These are phyloP conservation scores for Andrena flavipes DNA, from an alignment of 2,888 invertebrate genomes.

Conservation along the genomic window DNA sequence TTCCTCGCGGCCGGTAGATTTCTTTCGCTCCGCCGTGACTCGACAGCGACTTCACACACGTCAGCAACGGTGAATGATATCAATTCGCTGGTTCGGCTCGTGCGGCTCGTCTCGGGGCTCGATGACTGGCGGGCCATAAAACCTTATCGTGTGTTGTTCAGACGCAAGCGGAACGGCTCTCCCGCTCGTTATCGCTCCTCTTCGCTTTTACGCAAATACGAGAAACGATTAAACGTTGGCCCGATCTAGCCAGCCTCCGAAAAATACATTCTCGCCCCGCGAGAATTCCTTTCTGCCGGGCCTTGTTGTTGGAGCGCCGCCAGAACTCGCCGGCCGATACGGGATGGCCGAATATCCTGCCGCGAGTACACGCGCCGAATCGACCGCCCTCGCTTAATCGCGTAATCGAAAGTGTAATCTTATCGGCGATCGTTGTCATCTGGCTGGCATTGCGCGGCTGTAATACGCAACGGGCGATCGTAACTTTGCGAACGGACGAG, in stretches of 20 bases:
- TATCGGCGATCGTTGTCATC: conserved; percentile 48
- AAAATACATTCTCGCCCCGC: conserved; percentile 42
- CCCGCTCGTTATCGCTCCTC: conserved; percentile 76
- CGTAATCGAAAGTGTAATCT: conserved; percentile 46
- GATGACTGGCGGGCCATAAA: conserved; percentile 82
- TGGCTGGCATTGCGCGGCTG: conserved; percentile 26
- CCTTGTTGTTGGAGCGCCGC: not conserved
- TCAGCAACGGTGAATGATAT: conserved; percentile 49
- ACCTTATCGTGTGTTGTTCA: conserved; percentile 79
- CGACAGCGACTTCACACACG: conserved; percentile 48
- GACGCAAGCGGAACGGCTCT: conserved; percentile 76
- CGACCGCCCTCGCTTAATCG: conserved; percentile 29
- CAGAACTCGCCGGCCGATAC: not conserved
- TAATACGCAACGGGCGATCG: conserved; percentile 22
- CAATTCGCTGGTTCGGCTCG: conserved; percentile 60
- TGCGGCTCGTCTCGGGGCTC: conserved; percentile 59
- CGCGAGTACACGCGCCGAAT: no score
- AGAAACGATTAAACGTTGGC: conserved; percentile 75
- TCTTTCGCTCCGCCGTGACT: conserved; percentile 22
- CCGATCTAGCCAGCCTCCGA: conserved; percentile 61
- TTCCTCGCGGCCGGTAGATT: conserved; percentile 26
- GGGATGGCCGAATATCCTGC: not conserved
- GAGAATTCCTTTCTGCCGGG: conserved; percentile 26
- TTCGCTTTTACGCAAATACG: conserved; percentile 78
- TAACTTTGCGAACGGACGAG: conserved; percentile 23